Conservation (phyloP, 2,797 vertebrate genomes). For the Acanthornis magna region DNA sequence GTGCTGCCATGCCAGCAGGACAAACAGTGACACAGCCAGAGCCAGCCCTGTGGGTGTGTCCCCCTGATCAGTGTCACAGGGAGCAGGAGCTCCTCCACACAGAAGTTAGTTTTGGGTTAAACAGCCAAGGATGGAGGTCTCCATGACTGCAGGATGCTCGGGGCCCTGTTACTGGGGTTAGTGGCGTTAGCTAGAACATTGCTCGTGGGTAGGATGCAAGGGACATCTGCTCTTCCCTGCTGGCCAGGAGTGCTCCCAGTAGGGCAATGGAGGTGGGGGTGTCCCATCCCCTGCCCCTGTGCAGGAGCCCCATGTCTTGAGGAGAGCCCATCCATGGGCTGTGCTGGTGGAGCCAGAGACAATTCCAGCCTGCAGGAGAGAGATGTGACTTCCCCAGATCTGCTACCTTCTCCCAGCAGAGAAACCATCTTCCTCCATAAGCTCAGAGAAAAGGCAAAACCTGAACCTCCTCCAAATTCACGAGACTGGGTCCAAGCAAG, state of each 20-base stretch:
- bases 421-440: not conserved
- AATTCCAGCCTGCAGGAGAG: not conserved
- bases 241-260: not conserved
- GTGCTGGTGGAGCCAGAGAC: not conserved
- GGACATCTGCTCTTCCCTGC: not conserved
- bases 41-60: rapidly evolving
- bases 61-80: not conserved
- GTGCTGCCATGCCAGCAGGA: not conserved
- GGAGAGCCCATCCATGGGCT: not conserved
- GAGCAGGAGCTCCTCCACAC: not conserved
- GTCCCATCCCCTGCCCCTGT: rapidly evolving
- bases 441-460: not conserved
- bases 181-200: conserved; percentile 14
- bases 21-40: not conserved
- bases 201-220: not conserved
- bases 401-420: not conserved
- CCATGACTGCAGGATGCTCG: rapidly evolving
- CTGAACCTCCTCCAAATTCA: not conserved
- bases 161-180: conserved; percentile 31
- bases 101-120: not conserved
- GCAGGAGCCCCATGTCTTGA: not conserved
- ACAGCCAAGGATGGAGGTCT: not conserved
- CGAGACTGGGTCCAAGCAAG: not conserved
- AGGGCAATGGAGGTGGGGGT: not conserved
- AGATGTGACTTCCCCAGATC: not conserved